Evolutionary conservation across 2,797 vertebrate species (phyloP), one percentile per base, ranked within the genome.

Genomic region (Craterocephalus amniculus): DNA sequence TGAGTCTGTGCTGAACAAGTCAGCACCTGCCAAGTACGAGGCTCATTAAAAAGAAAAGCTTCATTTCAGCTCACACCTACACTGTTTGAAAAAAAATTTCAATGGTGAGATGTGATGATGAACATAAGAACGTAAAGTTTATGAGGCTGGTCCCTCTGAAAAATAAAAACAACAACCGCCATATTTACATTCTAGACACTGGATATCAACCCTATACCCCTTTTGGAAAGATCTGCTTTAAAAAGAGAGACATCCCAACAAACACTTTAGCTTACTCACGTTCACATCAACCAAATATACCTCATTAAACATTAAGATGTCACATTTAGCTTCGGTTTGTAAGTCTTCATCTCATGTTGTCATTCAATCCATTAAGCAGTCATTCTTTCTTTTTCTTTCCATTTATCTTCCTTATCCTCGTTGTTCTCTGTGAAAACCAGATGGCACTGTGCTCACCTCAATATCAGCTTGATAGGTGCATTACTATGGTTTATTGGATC

Each of bases 241-340:
- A 48, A 26, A 22, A 35, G 60, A 57, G 26, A 31, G 58, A 66
- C 24, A 40, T 58, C 58, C 32, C 56, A 60, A 2, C 13, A 20
- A 51, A 71, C 43, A 38, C 31, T 51, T 67, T 43, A 78, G 57
- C 70, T 62, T 16, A 31, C 59, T 72, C 76, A 16, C 52, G 24
- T 18, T 43, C 76, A 73, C 29, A 74, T 70, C 61, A 66, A 12
- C 76, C 60, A 69, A 77, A 74, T 59, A 70, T 72, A 74, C 78
- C 29, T 85, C 67, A 87, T 87, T 82, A 76, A 76, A 89, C 83
- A 86, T 78, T 58, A 76, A 74, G 74, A 65, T 40, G 67, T 80
- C 74, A 64, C 43, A 6, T 65, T 76, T 76, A 70, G 70, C 76
- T 81, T 75, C 67, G 66, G 49, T 62, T 69, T 76, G 58, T 83